Conservation (phyloP, 2,113 vertebrate genomes). For the Xyliphius kryptos region DNA sequence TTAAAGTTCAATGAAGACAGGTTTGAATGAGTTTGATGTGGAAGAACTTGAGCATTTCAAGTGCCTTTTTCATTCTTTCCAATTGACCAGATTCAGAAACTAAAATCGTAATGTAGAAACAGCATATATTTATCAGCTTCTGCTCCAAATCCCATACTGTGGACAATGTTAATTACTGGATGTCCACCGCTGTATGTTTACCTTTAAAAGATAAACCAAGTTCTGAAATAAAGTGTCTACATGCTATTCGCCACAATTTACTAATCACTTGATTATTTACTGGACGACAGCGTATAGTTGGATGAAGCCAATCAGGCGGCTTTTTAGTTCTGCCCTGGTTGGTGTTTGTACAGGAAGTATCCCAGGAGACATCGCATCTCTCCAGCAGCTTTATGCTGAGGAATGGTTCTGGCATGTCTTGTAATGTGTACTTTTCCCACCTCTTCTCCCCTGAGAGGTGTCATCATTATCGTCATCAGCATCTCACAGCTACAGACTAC, state of each 20-base stretch:
- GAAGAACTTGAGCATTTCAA: no score
- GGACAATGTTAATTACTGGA: no score
- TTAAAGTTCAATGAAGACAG: no score
- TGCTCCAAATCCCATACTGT: no score
- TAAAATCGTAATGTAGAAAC: no score
- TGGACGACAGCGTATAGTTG: background rate
- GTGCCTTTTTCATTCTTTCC: no score
- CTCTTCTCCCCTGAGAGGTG: constrained; percentile 11
- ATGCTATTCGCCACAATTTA: background rate
- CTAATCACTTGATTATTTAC: background rate
- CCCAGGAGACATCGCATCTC: background rate
- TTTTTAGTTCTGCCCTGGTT: background rate
- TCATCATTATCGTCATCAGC: constrained; percentile 26
- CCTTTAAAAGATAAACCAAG: no score
- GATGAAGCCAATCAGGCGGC: background rate
- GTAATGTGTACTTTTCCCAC: background rate
- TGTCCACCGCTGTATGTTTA: no score
- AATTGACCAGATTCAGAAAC: no score
- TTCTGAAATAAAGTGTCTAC: background rate
- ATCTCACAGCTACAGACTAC: constrained; percentile 2
- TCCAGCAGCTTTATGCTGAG: background rate
- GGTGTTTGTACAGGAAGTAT: constrained; percentile 3
- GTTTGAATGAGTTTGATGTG: no score
- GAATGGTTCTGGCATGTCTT: background rate
- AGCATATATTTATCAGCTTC: no score